These are phyloP conservation scores for Panagrolaimus sp. DNA, from an alignment of 1,140 invertebrate genomes.

Conservation along the genomic window DNA sequence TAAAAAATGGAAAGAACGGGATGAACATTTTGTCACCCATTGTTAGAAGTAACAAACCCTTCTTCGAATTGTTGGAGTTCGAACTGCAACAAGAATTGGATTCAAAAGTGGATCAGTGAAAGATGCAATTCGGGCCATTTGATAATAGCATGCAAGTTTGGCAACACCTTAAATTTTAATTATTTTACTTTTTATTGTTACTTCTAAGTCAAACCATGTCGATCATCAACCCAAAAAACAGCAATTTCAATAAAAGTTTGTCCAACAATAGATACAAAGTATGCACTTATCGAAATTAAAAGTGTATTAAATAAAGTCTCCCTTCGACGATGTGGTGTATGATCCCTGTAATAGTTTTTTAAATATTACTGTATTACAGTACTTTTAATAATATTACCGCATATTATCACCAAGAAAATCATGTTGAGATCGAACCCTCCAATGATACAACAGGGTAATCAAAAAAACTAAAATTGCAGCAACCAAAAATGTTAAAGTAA, in stretches of 20 bases:
- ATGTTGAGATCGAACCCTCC: conserved; percentile 45
- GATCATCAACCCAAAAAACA: conserved; percentile 55
- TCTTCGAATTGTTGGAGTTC: conserved; percentile 49
- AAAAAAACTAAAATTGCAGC: conserved; percentile 52
- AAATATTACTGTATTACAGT: neutral
- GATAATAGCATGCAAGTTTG: conserved; percentile 33
- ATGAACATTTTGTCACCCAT: too few species aligned
- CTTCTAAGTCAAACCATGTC: too few species aligned
- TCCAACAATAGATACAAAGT: conserved; percentile 52
- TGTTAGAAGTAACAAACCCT: conserved; percentile 34
- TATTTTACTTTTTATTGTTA: too few species aligned
- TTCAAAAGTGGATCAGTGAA: conserved; percentile 55
- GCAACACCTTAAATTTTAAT: too few species aligned
- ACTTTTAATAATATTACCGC: neutral
- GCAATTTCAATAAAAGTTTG: conserved; percentile 56
- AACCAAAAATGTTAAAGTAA: conserved; percentile 51
- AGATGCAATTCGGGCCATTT: conserved; percentile 35
- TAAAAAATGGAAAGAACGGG: too few species aligned
- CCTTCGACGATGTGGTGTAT: conserved; percentile 47
- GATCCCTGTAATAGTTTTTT: conserved; percentile 35
- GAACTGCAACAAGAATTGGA: conserved; percentile 48
- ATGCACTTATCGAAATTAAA: conserved; percentile 52
- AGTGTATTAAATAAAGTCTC: conserved; percentile 56
- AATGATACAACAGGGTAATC: conserved; percentile 51
- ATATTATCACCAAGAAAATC: conserved; percentile 33